Conservation (phyloP, 2,888 invertebrate genomes). For the Nycteola revayana region DNA sequence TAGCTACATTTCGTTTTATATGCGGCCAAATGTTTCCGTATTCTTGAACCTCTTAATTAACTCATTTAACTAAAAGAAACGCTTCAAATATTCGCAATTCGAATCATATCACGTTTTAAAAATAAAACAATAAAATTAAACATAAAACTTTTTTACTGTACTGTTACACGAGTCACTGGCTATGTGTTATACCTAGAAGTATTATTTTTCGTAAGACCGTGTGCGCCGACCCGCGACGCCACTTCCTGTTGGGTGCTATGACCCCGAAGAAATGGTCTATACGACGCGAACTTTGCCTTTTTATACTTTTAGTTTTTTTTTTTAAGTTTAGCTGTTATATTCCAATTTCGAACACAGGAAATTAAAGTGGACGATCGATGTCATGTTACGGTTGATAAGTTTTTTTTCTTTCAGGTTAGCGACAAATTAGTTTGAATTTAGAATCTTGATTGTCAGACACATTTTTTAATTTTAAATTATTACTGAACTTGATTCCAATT, state of each 20-base stretch:
- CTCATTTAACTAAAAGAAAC: too few species aligned
- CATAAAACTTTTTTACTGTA: constrained; percentile 39
- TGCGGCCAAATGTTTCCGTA: too few species aligned
- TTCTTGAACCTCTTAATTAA: too few species aligned
- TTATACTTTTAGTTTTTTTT: constrained; percentile 55
- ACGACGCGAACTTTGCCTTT: constrained; percentile 60
- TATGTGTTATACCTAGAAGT: constrained; percentile 67
- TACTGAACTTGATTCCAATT: too few species aligned
- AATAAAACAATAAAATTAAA: constrained; percentile 26
- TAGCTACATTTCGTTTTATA: too few species aligned
- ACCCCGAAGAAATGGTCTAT: constrained; percentile 76
- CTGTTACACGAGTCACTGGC: constrained; percentile 56
- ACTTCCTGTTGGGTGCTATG: constrained; percentile 80
- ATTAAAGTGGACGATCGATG: constrained; percentile 58
- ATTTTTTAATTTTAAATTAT: too few species aligned
- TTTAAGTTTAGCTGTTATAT: constrained; percentile 41
- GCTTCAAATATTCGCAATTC: constrained; percentile 7
- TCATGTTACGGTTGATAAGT: constrained; percentile 65
- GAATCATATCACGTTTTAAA: constrained; percentile 27
- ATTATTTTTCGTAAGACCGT: constrained; percentile 76
- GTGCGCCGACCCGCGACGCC: constrained; percentile 72
- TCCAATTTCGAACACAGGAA: constrained; percentile 77
- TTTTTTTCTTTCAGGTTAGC: constrained; percentile 8
- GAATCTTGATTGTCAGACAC: too few species aligned
- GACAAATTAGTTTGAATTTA: too few species aligned